Conservation (phyloP, 2,113 vertebrate species). For the Scartelaos histophorus region DNA sequence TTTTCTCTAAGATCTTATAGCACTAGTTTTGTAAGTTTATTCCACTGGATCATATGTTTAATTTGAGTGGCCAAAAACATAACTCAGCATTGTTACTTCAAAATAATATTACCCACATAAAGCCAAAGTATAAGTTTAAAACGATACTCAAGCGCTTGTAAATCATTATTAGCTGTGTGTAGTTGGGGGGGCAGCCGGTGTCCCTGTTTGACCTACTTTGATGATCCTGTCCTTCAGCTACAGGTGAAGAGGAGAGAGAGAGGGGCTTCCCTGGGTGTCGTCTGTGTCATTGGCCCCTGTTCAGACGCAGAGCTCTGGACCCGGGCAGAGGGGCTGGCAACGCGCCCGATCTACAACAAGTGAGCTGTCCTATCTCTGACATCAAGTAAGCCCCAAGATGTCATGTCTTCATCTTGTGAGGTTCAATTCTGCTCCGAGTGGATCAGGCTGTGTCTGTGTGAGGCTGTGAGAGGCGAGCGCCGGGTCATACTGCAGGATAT, state of each 20-base stretch:
- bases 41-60: too few species aligned
- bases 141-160: neutral
- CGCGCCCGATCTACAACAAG: slow-evolving; percentile 73
- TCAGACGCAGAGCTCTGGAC: slow-evolving; percentile 61
- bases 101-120: too few species aligned
- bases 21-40: too few species aligned
- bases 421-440: slow-evolving; percentile 69
- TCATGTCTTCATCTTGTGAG: slow-evolving; percentile 76
- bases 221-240: slow-evolving; percentile 67
- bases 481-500: slow-evolving; percentile 51
- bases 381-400: slow-evolving; percentile 67
- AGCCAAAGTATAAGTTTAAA: too few species aligned
- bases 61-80: too few species aligned
- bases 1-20: too few species aligned
- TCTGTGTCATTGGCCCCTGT: slow-evolving; percentile 64
- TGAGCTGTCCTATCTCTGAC: slow-evolving; percentile 76
- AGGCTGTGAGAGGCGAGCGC: slow-evolving; percentile 55
- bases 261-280: slow-evolving; percentile 59
- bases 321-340: slow-evolving; percentile 68
- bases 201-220: slow-evolving; percentile 59
- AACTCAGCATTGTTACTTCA: too few species aligned
- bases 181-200: slow-evolving; percentile 13
- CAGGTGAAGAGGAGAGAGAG: slow-evolving; percentile 58
- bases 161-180: neutral
- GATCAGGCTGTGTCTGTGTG: slow-evolving; percentile 63